Evolutionary conservation across 2,113 vertebrate species (phyloP).

Genomic region (Dasyurus viverrinus): DNA sequence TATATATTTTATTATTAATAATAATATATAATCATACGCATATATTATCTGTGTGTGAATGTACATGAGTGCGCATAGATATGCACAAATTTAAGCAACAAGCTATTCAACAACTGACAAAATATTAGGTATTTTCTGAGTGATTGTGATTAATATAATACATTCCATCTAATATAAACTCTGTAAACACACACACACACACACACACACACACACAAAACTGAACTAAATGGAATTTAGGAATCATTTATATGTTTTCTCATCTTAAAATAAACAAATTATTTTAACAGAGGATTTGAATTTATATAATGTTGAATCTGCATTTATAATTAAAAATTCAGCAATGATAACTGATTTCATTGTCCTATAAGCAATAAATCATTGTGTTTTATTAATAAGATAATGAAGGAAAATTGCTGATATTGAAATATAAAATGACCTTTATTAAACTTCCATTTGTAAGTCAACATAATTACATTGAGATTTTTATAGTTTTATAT

Average conservation of each 20-base stretch:
- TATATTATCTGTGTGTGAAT: not conserved
- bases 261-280: not conserved
- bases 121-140: not conserved
- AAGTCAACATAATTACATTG: constrained; percentile 69
- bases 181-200: not conserved
- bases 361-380: constrained; percentile 69
- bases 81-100: not conserved
- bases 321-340: constrained; percentile 38
- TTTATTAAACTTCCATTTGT: constrained; percentile 70
- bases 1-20: too few species aligned
- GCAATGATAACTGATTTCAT: constrained; percentile 60
- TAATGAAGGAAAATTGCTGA: constrained; percentile 67
- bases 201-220: not conserved
- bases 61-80: not conserved
- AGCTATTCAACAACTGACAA: not conserved
- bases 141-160: not conserved
- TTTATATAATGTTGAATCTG: constrained; percentile 27
- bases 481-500: constrained; percentile 57
- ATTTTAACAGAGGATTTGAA: not conserved
- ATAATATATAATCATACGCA: not conserved
- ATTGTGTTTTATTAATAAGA: constrained; percentile 58
- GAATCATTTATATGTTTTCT: not conserved
- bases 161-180: not conserved
- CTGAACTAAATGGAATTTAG: not conserved
- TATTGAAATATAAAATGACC: constrained; percentile 62